These are phyloP conservation scores for Xiphophorus couchianus DNA, from an alignment of 2,113 vertebrate genomes.

Conservation along the genomic window DNA sequence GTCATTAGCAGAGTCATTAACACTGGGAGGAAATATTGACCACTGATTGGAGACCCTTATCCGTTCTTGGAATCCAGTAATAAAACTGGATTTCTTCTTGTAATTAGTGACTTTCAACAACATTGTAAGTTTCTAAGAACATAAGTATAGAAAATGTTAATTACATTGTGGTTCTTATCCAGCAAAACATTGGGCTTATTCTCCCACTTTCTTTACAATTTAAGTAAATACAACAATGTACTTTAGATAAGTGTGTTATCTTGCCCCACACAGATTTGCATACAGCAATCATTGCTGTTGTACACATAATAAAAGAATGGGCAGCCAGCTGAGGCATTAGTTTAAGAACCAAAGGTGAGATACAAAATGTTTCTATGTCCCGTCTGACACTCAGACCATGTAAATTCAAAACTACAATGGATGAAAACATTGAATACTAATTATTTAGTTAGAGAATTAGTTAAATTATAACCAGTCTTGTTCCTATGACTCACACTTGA, in stretches of 20 bases:
- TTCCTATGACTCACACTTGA: not conserved
- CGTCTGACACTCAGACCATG: constrained; percentile 56
- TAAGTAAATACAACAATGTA: constrained; percentile 3
- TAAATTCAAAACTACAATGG: constrained; percentile 26
- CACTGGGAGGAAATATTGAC: constrained; percentile 46
- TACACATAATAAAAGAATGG: constrained; percentile 51
- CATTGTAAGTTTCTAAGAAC: constrained; percentile 15
- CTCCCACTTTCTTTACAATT: accelerated
- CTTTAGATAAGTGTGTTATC: not conserved
- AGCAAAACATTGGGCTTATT: not conserved
- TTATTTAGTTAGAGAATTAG: not conserved
- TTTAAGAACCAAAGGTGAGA: constrained; percentile 48
- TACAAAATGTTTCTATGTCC: constrained; percentile 36
- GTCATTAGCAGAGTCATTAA: constrained; percentile 70
- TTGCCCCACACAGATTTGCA: constrained; percentile 36
- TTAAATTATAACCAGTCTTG: not conserved
- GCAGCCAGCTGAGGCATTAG: constrained; percentile 62
- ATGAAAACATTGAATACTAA: constrained; percentile 26
- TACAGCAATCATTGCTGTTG: constrained; percentile 58
- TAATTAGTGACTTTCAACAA: constrained; percentile 34
- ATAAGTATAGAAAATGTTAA: not conserved
- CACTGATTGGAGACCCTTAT: constrained; percentile 63
- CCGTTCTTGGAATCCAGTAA: constrained; percentile 43
- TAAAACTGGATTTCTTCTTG: constrained; percentile 13
- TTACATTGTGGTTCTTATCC: not conserved